Evolutionary conservation across 2,888 invertebrate species (phyloP), one percentile per base, ranked within the genome.

Genomic region (Watsonalla binaria): DNA sequence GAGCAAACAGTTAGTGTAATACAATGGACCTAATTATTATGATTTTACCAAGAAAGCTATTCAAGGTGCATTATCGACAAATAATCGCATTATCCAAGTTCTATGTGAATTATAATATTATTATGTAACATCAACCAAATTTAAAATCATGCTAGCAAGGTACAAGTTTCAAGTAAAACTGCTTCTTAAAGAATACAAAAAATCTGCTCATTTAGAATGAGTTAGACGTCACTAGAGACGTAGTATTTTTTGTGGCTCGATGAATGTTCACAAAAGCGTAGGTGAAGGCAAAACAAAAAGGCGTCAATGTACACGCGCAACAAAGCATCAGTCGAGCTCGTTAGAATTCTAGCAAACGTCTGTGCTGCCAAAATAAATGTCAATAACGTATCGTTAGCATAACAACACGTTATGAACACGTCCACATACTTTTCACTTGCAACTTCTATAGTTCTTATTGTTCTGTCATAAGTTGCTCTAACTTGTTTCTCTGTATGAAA

Each of bases 321-420:
- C 74, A 76, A 76, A 72, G 68, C 73, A 72, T 70, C 76, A 63
- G 72, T 63, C 71, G 69, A 67, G 69, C 72, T 66, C 65, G 62
- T 66, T 69, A 72, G 60, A 68, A 66, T 66, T 70, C 65, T 64
- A 72, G 68, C 63, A 55, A 70, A 54, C 60, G 63, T 59, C 62
- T 61, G 66, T 62, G 70, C 60, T 70, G 80, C 80, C 80, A 82
- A 81, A 80, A 81, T 76, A 70, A 75, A 80, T 76, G 74, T 74
- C 78, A 78, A 80, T 78, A 76, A 72, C 70, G 67, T 72, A 67
- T 76, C 68, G 64, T 74, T 70, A 72, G 67, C 66, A 61, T 63
- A 51, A 52, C 52, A 46, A 11, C 48, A 35, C 14, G 48, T 58
- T 61, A 66, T 64, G 56, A 65, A 57, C 56, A 66, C 59, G 58